phyloP scores from a whole-genome alignment of 2,113 vertebrate genomes.

The Dipodomys merriami region DNA sequence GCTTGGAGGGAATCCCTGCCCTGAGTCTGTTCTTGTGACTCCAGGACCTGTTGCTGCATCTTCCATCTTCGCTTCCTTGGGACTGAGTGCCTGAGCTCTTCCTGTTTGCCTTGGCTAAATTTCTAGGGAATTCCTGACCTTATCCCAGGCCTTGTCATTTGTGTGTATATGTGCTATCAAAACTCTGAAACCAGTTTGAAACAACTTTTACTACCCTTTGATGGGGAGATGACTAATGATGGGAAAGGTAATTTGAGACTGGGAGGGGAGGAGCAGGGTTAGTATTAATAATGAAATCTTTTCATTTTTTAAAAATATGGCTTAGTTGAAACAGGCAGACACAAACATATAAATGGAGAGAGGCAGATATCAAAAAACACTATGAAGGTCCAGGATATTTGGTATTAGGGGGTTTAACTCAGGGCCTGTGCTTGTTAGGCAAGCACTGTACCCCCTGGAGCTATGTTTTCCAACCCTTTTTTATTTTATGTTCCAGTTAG shows the following conservation, averaged over 20 bases:
- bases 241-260: neutral
- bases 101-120: neutral
- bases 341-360: neutral
- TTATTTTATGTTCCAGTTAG: too few relatives aligned
- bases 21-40: accelerated
- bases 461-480: too few relatives aligned
- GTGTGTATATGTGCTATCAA: neutral
- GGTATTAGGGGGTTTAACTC: too few relatives aligned
- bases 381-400: neutral
- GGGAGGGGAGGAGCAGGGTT: too few relatives aligned
- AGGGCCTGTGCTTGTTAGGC: too few relatives aligned
- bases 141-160: neutral
- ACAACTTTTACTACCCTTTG: neutral
- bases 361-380: neutral
- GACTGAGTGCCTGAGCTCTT: neutral
- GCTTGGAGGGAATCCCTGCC: neutral
- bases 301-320: neutral
- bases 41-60: neutral
- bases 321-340: neutral
- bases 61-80: neutral
- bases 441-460: too few relatives aligned
- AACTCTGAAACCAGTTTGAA: neutral
- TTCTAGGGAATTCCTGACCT: neutral
- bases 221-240: neutral
- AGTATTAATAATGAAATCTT: neutral